Conservation (phyloP, 2,113 vertebrate species). For the Aplodontia rufa region DNA sequence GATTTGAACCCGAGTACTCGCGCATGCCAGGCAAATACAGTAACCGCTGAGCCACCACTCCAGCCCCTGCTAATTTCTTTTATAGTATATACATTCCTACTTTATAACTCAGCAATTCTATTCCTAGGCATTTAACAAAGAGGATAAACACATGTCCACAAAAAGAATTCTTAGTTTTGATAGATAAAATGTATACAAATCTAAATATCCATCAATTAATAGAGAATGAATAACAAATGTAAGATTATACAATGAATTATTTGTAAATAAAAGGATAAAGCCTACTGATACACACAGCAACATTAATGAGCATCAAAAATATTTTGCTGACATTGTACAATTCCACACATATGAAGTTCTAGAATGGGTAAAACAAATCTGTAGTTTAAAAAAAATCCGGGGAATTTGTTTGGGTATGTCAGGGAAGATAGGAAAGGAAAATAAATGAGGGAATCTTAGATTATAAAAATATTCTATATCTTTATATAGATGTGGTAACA, state of each 20-base stretch:
- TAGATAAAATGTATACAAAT: neutral
- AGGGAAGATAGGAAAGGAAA: neutral
- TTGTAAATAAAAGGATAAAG: neutral
- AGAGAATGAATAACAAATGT: neutral
- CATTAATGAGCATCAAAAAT: neutral
- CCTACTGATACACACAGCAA: neutral
- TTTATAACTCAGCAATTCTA: neutral
- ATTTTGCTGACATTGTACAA: neutral
- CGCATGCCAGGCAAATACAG: too few relatives aligned
- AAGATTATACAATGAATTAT: neutral
- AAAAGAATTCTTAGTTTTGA: neutral
- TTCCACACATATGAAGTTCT: neutral
- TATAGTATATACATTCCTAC: neutral
- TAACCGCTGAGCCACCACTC: too few relatives aligned
- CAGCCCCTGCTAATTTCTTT: neutral
- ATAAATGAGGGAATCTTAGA: neutral
- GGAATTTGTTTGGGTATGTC: neutral
- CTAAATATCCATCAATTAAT: neutral
- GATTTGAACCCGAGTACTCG: too few relatives aligned
- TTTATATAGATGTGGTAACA: neutral
- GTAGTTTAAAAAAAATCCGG: neutral
- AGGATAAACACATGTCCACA: neutral
- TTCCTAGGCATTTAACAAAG: neutral
- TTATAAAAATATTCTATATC: neutral
- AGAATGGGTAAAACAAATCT: slow-evolving; percentile 48